phyloP scores from a whole-genome alignment of 30 jellyfish, hydroid and myxozoan species.

The Cassiopea xamachana region DNA sequence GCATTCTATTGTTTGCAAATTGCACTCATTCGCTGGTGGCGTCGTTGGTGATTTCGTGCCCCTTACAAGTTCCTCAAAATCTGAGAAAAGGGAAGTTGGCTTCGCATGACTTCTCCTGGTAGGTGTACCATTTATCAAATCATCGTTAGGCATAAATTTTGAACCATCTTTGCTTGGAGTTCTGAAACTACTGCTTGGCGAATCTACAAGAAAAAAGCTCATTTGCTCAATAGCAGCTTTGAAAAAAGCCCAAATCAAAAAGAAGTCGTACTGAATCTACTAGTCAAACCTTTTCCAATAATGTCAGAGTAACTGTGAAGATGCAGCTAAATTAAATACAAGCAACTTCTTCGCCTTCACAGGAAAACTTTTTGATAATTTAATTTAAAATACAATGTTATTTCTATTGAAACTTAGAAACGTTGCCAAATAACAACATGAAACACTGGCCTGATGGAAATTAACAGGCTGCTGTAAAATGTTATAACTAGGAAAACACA shows the following conservation, averaged over 20 bases:
- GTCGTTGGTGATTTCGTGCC: not conserved
- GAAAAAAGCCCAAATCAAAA: not conserved
- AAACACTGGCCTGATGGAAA: no score
- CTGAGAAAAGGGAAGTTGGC: conserved; percentile 19
- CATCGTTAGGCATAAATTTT: not conserved
- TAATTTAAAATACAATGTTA: no score
- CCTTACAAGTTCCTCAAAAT: not conserved
- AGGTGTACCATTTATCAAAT: conserved; percentile 6
- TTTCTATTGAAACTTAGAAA: no score
- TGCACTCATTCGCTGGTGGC: not conserved
- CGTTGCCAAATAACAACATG: no score
- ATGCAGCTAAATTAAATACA: no score
- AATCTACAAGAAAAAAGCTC: not conserved
- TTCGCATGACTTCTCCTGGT: conserved; percentile 16
- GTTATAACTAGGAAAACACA: no score
- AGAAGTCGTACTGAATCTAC: not conserved
- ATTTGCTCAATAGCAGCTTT: no score
- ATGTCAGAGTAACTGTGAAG: no score
- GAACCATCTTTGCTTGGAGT: conserved; percentile 27
- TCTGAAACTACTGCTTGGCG: conserved; percentile 8
- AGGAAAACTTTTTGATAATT: no score
- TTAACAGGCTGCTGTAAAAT: no score
- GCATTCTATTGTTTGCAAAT: not conserved
- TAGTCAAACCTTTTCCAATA: not conserved
- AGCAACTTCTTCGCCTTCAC: no score